Evolutionary conservation across 2,113 vertebrate species (phyloP).

Genomic region (Dicrurus megarhynchus): DNA sequence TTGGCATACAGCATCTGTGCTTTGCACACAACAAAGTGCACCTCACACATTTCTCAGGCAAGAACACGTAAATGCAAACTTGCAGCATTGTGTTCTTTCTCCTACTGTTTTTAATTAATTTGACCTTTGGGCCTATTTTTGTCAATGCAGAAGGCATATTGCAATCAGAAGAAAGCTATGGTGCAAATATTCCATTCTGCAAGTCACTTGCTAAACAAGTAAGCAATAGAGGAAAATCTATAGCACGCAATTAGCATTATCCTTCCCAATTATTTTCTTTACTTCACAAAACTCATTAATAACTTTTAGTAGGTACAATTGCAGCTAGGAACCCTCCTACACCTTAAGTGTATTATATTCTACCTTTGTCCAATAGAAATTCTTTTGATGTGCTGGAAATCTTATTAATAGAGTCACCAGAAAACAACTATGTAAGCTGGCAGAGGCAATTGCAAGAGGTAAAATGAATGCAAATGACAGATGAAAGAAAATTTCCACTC

Average conservation of each 20-base stretch:
- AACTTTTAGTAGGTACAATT: slow-evolving; percentile 41
- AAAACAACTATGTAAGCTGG: slow-evolving; percentile 52
- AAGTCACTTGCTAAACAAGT: slow-evolving; percentile 8
- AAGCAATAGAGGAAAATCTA: slow-evolving; percentile 43
- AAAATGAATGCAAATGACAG: slow-evolving; percentile 64
- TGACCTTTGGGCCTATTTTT: slow-evolving; percentile 46
- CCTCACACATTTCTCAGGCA: not conserved
- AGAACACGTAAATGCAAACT: not conserved
- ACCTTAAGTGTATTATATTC: not conserved
- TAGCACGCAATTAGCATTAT: slow-evolving; percentile 35
- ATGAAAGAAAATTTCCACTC: slow-evolving; percentile 55
- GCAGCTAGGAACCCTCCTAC: slow-evolving; percentile 5
- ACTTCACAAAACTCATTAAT: slow-evolving; percentile 38
- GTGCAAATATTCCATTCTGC: slow-evolving; percentile 15
- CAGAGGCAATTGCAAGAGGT: slow-evolving; percentile 40
- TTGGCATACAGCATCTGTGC: not conserved
- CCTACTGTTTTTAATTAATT: slow-evolving; percentile 51
- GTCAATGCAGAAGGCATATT: slow-evolving; percentile 3
- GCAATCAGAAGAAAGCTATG: slow-evolving; percentile 2
- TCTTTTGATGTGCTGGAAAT: slow-evolving; percentile 46
- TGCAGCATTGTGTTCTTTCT: not conserved
- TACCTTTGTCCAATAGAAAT: slow-evolving; percentile 20
- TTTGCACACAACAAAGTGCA: not conserved
- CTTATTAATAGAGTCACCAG: slow-evolving; percentile 56
- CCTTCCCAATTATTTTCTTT: not conserved